A percentile compares a stretch with the other conserved stretches of the same genome.
These are phyloP conservation scores for Perizoma affinitatum DNA, from an alignment of 2,888 invertebrate genomes.

Conservation along the genomic window DNA sequence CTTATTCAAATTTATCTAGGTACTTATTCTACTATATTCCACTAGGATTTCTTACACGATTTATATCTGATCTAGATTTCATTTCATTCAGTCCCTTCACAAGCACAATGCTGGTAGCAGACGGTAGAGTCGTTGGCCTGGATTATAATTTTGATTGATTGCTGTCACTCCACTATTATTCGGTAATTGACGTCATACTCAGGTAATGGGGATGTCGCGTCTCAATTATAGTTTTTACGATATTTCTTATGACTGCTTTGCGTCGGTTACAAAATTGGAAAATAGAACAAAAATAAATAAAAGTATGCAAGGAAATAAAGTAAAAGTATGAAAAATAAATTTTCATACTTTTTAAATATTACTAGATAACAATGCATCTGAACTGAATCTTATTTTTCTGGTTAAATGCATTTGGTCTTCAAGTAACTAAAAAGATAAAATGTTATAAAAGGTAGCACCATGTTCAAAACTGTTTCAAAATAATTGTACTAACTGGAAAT, in stretches of 20 bases:
- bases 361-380: neutral
- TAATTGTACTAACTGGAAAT: too few relatives aligned
- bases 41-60: neutral
- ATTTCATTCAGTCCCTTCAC: neutral
- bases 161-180: conserved; percentile 8
- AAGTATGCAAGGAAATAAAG: too few relatives aligned
- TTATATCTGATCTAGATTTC: neutral
- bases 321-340: neutral
- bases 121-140: conserved; percentile 13
- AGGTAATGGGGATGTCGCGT: conserved; percentile 15
- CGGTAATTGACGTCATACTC: conserved; percentile 15
- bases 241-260: conserved; percentile 3
- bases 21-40: too few relatives aligned
- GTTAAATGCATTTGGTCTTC: too few relatives aligned
- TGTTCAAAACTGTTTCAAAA: too few relatives aligned
- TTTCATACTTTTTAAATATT: neutral
- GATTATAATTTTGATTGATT: conserved; percentile 26
- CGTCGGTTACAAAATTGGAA: neutral
- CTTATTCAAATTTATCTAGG: too few relatives aligned
- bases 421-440: too few relatives aligned
- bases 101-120: conserved; percentile 6
- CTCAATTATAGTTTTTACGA: conserved; percentile 16
- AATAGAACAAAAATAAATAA: too few relatives aligned
- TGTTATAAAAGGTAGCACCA: too few relatives aligned
- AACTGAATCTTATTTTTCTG: neutral